Percentiles rank a stretch among this genome's conserved stretches.
phyloP scores from a whole-genome alignment of 2,113 vertebrate genomes.

The Paramormyrops kingsleyae region DNA sequence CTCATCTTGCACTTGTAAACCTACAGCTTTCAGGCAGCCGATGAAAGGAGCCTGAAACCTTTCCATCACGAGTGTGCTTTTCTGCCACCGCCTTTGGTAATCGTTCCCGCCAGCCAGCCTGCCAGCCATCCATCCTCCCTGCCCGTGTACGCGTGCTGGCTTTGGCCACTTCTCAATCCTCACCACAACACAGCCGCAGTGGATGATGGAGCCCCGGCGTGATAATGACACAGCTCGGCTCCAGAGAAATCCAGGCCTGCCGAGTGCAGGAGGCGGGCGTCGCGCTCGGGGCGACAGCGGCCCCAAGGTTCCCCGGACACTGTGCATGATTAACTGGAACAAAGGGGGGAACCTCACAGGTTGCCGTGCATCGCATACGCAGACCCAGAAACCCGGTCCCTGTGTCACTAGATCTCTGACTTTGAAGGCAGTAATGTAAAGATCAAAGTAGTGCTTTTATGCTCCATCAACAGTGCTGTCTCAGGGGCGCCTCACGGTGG shows the following conservation, averaged over 20 bases:
- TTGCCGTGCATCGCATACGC: not conserved
- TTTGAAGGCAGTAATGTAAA: not conserved
- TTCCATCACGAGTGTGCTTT: conserved; percentile 51
- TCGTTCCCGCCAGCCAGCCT: conserved; percentile 23
- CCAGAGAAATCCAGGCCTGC: not conserved
- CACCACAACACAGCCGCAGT: not conserved
- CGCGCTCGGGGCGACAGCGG: not conserved
- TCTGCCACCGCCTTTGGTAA: conserved; percentile 49
- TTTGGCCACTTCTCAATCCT: not conserved
- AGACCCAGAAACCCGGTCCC: not conserved
- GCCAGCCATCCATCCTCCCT: conserved; percentile 1
- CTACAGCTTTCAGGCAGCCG: conserved; percentile 55
- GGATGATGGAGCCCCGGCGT: not conserved
- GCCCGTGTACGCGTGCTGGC: not conserved
- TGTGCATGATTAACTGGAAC: not conserved
- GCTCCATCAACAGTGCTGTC: not conserved
- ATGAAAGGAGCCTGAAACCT: conserved; percentile 59
- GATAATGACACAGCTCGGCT: conserved; percentile 10
- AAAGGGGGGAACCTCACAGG: not conserved
- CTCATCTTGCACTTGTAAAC: conserved; percentile 61
- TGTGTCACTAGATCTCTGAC: not conserved
- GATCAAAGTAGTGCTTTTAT: not conserved
- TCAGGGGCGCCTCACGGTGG: conserved; percentile 18
- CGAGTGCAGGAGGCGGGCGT: not conserved
- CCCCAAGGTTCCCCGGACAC: too few species aligned